These are phyloP conservation scores for Lithophane semibrunnea DNA, from an alignment of 2,888 invertebrate genomes.

Conservation along the genomic window DNA sequence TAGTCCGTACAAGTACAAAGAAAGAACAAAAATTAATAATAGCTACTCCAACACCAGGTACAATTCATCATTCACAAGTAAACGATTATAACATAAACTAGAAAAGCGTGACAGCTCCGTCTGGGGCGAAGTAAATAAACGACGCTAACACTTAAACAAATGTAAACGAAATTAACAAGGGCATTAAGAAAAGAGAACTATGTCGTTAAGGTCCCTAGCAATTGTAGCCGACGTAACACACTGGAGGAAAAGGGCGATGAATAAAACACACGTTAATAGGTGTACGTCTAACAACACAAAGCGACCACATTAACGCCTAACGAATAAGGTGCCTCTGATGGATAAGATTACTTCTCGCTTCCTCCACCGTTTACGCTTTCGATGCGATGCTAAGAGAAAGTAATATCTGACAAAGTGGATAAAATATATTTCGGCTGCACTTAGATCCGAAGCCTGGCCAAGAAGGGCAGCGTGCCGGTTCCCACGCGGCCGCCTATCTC, in stretches of 20 bases:
- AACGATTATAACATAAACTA: slow-evolving; percentile 58
- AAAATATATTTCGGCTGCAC: slow-evolving; percentile 87
- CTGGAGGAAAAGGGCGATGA: slow-evolving; percentile 82
- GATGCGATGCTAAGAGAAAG: slow-evolving; percentile 84
- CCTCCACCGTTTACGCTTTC: slow-evolving; percentile 80
- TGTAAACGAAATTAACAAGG: slow-evolving; percentile 81
- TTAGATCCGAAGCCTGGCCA: slow-evolving; percentile 82
- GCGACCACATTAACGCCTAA: slow-evolving; percentile 85
- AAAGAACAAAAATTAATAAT: slow-evolving; percentile 39
- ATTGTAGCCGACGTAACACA: slow-evolving; percentile 79
- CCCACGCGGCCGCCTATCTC: slow-evolving; percentile 88
- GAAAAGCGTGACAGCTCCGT: slow-evolving; percentile 63
- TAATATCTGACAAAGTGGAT: slow-evolving; percentile 87
- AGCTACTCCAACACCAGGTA: slow-evolving; percentile 21
- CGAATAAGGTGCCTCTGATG: slow-evolving; percentile 84
- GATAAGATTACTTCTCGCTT: slow-evolving; percentile 84
- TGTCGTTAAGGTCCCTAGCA: slow-evolving; percentile 80
- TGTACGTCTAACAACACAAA: slow-evolving; percentile 79
- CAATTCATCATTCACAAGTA: slow-evolving; percentile 60
- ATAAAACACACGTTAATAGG: slow-evolving; percentile 87
- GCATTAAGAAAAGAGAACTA: slow-evolving; percentile 82
- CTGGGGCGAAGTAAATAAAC: slow-evolving; percentile 71
- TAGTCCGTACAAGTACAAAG: slow-evolving; percentile 24
- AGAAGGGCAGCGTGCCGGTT: slow-evolving; percentile 81
- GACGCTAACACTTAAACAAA: slow-evolving; percentile 77